Base-by-base conservation (phyloP, 2,888 invertebrate genomes). In the Priocnemis perturbator region DNA sequence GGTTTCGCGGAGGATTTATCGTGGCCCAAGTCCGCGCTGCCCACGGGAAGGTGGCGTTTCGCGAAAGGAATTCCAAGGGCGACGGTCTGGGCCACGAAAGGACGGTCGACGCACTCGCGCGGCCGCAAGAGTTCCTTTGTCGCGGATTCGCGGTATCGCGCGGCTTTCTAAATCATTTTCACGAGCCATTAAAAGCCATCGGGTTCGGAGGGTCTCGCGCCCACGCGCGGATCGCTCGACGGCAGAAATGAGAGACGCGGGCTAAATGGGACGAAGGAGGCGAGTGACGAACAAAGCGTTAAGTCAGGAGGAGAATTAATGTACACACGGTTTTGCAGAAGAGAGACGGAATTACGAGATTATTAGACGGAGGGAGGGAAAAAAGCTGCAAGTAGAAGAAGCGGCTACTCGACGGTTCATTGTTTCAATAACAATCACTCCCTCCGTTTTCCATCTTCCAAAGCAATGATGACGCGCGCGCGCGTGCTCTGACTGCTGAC, bases 31-130 rank as follows among this genome's bases (percentile, higher is more conserved):
- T 37, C 37, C 37, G 7, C 11, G 37, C 37, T 37, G 37, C 37
- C 37, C 37, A 37, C 37, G 37, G 37, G 37, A 37, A 37, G 37
- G 37, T 37, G 37, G 53, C 21, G 53, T 23, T 72, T 72, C 73
- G 67, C 30, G 76, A 73, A 71, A 80, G 79, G 79, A 78, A 79
- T 79, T 73, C 70, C 79, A 79, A 79, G 79, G 79, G 68, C 79
- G 65, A 48, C 50, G 55, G 70, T 66, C 71, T 60, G 68, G 61
- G 60, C 67, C 73, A 70, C 72, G 72, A 81, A 79, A 79, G 79
- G 79, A 81, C 81, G 81, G 79, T 75, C 81, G 76, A 76, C 77
- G 78, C 80, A 79, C 80, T 50, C 50, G 14, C 15, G 17, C 47
- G 1, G 50, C 17, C 50, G 3, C 2, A 17, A 50, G n/a, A 50